These are phyloP conservation scores for Halocaridina rubra DNA, from an alignment of 2,888 invertebrate genomes.

Conservation along the genomic window DNA sequence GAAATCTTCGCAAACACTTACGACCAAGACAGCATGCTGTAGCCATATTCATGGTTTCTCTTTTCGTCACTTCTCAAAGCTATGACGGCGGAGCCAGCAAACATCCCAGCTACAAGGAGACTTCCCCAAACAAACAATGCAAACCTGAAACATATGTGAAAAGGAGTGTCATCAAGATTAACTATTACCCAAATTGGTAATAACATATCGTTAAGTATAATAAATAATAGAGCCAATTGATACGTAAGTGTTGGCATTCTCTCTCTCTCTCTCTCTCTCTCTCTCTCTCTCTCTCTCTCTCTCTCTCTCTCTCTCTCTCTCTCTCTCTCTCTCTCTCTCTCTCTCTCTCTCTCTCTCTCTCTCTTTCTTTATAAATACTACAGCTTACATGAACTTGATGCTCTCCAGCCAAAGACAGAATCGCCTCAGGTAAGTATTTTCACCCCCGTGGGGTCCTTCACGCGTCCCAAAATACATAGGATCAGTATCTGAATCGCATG, in stretches of 20 bases:
- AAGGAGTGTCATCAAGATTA: no score
- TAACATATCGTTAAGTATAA: no score
- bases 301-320: no score
- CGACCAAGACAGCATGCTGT: background rate
- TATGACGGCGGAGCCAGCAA: background rate
- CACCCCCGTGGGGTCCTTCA: constrained; percentile 35
- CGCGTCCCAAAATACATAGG: constrained; percentile 9
- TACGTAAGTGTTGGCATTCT: no score
- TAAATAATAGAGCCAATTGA: no score
- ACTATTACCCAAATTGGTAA: no score
- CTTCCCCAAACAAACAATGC: no score
- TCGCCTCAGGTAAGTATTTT: background rate
- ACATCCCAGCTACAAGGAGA: background rate
- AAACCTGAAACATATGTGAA: no score
- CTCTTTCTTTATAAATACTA: background rate
- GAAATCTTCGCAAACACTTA: background rate
- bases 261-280: no score
- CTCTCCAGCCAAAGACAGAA: constrained; percentile 12
- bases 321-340: no score
- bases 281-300: no score
- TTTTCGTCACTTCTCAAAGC: background rate
- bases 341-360: background rate
- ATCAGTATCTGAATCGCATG: constrained; percentile 9
- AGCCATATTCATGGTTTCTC: background rate
- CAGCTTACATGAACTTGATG: background rate